These are phyloP conservation scores for Dryomyza anilis DNA, from an alignment of 2,888 invertebrate species.

Conservation along the genomic window DNA sequence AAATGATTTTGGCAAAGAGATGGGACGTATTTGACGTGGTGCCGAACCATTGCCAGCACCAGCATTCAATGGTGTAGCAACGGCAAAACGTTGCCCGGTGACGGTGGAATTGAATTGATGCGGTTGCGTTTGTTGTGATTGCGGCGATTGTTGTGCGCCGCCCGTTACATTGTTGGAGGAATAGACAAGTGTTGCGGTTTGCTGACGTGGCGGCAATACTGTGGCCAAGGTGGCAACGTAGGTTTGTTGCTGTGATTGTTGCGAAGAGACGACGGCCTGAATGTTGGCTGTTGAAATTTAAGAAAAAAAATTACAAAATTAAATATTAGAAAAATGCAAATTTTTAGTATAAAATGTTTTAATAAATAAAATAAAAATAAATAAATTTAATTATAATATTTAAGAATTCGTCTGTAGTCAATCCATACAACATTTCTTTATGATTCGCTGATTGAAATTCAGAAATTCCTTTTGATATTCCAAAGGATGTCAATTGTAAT, in stretches of 20 bases:
- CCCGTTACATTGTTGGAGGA: no score
- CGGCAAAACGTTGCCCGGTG: slow-evolving; percentile 53
- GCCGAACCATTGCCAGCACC: slow-evolving; percentile 44
- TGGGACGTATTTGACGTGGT: slow-evolving; percentile 58
- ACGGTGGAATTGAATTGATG: slow-evolving; percentile 55
- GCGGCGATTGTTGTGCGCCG: slow-evolving; percentile 46
- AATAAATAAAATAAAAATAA: no score
- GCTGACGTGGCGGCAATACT: slow-evolving; percentile 58
- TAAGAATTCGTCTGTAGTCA: no score
- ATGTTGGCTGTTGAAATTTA: slow-evolving; percentile 38
- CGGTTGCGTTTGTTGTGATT: slow-evolving; percentile 47
- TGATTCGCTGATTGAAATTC: no score
- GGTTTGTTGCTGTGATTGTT: slow-evolving; percentile 47
- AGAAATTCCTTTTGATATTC: no score
- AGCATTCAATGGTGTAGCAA: slow-evolving; percentile 49
- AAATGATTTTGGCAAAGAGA: slow-evolving; percentile 56
- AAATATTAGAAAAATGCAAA: no score
- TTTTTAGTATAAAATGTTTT: no score
- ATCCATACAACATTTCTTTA: no score
- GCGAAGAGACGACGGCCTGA: slow-evolving; percentile 47
- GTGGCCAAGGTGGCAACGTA: slow-evolving; percentile 58
- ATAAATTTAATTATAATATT: no score
- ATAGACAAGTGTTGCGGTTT: slow-evolving; percentile 59
- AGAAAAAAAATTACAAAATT: no score
- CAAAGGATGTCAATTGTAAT: no score